A percentile compares a stretch with the other conserved stretches of the same genome.
phyloP scores from a whole-genome alignment of 2,797 vertebrate species.

The Macropus fuliginosus region DNA sequence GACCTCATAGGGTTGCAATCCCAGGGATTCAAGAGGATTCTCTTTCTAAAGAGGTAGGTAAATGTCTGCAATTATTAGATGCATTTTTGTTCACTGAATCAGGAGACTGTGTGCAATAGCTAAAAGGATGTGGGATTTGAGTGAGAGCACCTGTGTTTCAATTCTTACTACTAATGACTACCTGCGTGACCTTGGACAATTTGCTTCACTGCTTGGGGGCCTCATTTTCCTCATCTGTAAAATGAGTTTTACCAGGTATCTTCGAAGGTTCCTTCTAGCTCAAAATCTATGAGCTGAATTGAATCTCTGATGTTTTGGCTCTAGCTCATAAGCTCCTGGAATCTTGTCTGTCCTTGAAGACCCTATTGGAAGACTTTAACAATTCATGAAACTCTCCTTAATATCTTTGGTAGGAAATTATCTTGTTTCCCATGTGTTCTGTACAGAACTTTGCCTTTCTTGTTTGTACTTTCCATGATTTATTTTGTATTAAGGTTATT shows the following conservation, averaged over 20 bases:
- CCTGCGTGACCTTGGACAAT: not conserved
- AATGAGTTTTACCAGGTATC: not conserved
- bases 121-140: not conserved
- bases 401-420: not conserved
- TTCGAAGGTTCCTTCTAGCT: not conserved
- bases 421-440: not conserved
- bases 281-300: not conserved
- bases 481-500: not conserved
- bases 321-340: not conserved
- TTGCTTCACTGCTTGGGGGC: not conserved
- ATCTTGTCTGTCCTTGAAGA: not conserved
- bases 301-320: not conserved
- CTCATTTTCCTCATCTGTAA: not conserved
- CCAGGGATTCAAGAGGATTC: not conserved
- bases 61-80: not conserved
- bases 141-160: not conserved
- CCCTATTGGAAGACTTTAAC: not conserved
- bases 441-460: not conserved
- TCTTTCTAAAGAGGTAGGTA: not conserved
- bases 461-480: not conserved
- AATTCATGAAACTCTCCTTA: not conserved
- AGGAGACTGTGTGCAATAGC: not conserved
- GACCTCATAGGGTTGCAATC: not conserved
- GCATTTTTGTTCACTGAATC: not conserved
- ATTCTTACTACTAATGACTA: not conserved